These are phyloP conservation scores for Hemiscyllium ocellatum DNA, from an alignment of 2,113 vertebrate species.

Conservation along the genomic window DNA sequence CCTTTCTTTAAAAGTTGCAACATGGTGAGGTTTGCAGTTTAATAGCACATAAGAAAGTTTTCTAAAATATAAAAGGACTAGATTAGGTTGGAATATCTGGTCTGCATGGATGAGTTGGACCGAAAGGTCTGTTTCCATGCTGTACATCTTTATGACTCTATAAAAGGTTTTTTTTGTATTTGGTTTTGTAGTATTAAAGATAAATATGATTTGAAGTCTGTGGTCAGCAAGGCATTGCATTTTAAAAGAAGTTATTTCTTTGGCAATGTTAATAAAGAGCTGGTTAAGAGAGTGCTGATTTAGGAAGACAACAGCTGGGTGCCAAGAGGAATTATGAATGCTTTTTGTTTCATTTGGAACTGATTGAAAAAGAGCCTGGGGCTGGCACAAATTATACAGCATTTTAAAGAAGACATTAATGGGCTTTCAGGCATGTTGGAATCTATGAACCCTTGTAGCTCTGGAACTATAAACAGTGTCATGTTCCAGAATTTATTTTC, in stretches of 20 bases:
- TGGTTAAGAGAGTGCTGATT: conserved; percentile 63
- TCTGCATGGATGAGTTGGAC: too few species aligned
- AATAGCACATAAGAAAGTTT: background rate
- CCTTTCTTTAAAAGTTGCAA: background rate
- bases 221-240: conserved; percentile 1
- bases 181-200: background rate
- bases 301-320: conserved; percentile 64
- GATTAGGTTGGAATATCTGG: too few species aligned
- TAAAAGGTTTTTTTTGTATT: background rate
- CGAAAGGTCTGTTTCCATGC: too few species aligned
- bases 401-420: conserved; percentile 42
- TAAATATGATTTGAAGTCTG: conserved; percentile 24
- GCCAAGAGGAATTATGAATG: conserved; percentile 59
- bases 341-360: conserved; percentile 58
- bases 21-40: background rate
- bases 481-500: conserved; percentile 33
- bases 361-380: conserved; percentile 64
- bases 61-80: background rate
- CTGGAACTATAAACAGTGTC: conserved; percentile 33
- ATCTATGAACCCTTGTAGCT: conserved; percentile 36
- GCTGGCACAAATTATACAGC: conserved; percentile 59
- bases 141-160: too few species aligned
- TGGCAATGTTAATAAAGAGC: conserved; percentile 48
- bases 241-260: background rate
- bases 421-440: conserved; percentile 37